Conservation (phyloP, 2,797 vertebrate species). For the Sebastes reedi region DNA sequence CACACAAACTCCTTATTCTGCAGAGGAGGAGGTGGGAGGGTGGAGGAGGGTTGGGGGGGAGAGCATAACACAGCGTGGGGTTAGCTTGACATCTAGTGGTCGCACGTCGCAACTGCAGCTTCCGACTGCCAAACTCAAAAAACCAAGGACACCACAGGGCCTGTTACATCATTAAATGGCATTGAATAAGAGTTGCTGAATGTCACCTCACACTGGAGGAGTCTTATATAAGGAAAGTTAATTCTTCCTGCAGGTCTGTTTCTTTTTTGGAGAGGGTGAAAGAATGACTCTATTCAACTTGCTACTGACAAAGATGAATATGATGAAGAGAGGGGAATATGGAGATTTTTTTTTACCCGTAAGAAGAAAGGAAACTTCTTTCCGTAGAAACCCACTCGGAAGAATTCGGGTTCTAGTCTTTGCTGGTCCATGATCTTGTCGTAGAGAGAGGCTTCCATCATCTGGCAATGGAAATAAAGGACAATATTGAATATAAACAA, state of each 20-base stretch:
- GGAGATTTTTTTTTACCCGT: slow-evolving; percentile 85
- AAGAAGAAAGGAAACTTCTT: slow-evolving; percentile 99
- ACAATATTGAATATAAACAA: not conserved
- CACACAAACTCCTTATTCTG: slow-evolving; percentile 99
- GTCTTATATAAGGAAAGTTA: slow-evolving; percentile 59
- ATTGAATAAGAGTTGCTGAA: slow-evolving; percentile 60
- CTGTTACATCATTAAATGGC: slow-evolving; percentile 70
- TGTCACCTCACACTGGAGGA: slow-evolving; percentile 66
- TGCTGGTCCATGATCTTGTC: slow-evolving; percentile 99
- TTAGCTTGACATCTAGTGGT: slow-evolving; percentile 83
- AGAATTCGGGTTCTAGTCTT: slow-evolving; percentile 97
- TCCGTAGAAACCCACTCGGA: slow-evolving; percentile 98
- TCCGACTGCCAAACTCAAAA: not conserved
- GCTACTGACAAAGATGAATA: not conserved
- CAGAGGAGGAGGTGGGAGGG: not conserved
- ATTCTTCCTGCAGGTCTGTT: slow-evolving; percentile 16
- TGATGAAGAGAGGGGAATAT: not conserved
- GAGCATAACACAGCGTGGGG: slow-evolving; percentile 9
- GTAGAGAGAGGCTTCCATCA: slow-evolving; percentile 98
- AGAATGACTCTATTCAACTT: not conserved
- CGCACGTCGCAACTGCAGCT: slow-evolving; percentile 9
- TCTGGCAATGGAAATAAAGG: slow-evolving; percentile 74
- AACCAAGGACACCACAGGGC: slow-evolving; percentile 37
- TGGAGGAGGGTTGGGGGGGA: not conserved
- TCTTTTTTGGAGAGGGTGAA: slow-evolving; percentile 12